Evolutionary conservation across 53 echinoderm and acorn worm genomes (phyloP).

Genomic region (Henricia sp.): DNA sequence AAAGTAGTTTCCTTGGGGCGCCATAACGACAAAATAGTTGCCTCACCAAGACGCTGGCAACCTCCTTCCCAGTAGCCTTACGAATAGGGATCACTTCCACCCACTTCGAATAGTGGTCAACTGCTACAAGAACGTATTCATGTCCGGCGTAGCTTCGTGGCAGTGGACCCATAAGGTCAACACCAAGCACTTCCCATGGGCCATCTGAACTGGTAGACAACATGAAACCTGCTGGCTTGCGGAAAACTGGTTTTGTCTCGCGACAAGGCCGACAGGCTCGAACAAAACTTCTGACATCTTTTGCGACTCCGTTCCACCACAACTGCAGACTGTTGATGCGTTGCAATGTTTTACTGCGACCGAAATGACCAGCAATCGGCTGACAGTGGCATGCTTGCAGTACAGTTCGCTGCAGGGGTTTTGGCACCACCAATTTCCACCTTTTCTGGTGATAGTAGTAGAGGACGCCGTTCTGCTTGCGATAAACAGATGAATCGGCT

Average conservation of each 20-base stretch:
- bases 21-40: slow-evolving; percentile 57
- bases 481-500: not conserved
- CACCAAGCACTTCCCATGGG: slow-evolving; percentile 58
- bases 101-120: slow-evolving; percentile 52
- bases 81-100: slow-evolving; percentile 48
- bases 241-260: slow-evolving; percentile 42
- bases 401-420: slow-evolving; percentile 9
- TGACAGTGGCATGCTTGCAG: slow-evolving; percentile 41
- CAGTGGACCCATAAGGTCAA: slow-evolving; percentile 59
- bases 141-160: slow-evolving; percentile 46
- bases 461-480: not conserved
- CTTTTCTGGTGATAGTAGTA: not conserved
- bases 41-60: slow-evolving; percentile 13
- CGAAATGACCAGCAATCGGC: slow-evolving; percentile 64
- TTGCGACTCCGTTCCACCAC: slow-evolving; percentile 53
- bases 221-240: slow-evolving; percentile 50
- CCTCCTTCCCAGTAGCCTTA: slow-evolving; percentile 45
- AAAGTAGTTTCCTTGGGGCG: slow-evolving; percentile 41
- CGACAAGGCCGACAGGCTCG: slow-evolving; percentile 50
- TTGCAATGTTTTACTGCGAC: slow-evolving; percentile 64
- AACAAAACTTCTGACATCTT: slow-evolving; percentile 34
- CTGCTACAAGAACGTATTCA: slow-evolving; percentile 35
- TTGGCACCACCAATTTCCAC: slow-evolving; percentile 7
- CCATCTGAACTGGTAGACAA: slow-evolving; percentile 37
- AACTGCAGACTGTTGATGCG: slow-evolving; percentile 12